phyloP scores from a whole-genome alignment of 2,888 invertebrate genomes.

The Phyto melanocephala region DNA sequence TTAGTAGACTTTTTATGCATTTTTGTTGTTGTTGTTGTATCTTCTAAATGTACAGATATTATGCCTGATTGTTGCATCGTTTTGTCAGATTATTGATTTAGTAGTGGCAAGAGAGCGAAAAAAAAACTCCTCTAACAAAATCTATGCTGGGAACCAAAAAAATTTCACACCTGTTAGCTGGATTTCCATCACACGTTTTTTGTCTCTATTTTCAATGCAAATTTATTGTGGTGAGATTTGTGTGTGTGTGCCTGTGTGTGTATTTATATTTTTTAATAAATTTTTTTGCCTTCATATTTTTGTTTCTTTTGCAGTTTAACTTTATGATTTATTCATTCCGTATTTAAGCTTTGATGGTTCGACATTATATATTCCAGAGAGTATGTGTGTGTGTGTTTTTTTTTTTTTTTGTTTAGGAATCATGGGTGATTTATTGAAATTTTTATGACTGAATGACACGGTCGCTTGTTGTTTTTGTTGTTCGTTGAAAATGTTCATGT shows the following conservation, averaged over 20 bases:
- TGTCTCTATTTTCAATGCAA: conserved; percentile 34
- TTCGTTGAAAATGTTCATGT: conserved; percentile 14
- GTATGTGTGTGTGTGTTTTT: background rate
- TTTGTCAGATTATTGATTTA: conserved; percentile 46
- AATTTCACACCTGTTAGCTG: conserved; percentile 43
- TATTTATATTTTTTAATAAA: background rate
- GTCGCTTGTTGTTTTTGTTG: conserved; percentile 9
- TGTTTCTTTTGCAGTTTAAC: conserved; percentile 3
- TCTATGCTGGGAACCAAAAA: conserved; percentile 19
- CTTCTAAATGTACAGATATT: background rate
- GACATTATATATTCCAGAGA: conserved; percentile 7
- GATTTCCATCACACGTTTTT: background rate
- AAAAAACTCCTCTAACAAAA: conserved; percentile 3
- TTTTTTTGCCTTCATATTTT: background rate
- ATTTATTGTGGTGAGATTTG: conserved; percentile 38
- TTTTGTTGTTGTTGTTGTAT: background rate
- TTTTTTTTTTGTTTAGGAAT: background rate
- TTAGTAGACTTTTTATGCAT: background rate
- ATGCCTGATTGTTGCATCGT: conserved; percentile 27
- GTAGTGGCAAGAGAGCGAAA: background rate
- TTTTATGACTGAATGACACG: conserved; percentile 44
- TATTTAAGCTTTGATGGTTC: conserved; percentile 35
- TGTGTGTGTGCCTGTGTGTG: background rate
- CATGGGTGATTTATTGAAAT: conserved; percentile 45
- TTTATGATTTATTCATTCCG: conserved; percentile 51